Conservation (phyloP, 2,888 invertebrate genomes). For the Neoitamus cyanurus region DNA sequence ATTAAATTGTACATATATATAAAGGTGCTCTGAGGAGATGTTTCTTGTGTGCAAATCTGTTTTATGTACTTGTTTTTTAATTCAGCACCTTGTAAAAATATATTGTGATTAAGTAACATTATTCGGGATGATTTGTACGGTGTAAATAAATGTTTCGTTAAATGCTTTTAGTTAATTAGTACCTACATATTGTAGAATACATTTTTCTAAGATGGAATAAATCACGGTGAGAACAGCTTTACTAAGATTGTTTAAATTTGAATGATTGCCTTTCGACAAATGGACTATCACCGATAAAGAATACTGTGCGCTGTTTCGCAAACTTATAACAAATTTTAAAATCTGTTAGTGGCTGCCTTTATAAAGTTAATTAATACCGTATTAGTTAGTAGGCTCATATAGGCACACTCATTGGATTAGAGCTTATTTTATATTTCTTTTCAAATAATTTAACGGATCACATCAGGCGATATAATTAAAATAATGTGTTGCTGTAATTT, state of each 20-base stretch:
- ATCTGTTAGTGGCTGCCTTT: too few species aligned
- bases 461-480: too few species aligned
- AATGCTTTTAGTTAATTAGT: neutral
- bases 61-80: neutral
- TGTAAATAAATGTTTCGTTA: slow-evolving; percentile 1
- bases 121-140: neutral
- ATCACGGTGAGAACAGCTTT: slow-evolving; percentile 2
- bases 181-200: slow-evolving; percentile 16
- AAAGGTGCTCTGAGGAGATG: slow-evolving; percentile 4
- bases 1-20: slow-evolving; percentile 16
- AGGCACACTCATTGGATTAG: too few species aligned
- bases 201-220: slow-evolving; percentile 28
- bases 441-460: too few species aligned
- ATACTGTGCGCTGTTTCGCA: too few species aligned
- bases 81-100: neutral
- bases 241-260: neutral
- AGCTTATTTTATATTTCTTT: too few species aligned
- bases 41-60: neutral
- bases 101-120: neutral
- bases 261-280: neutral
- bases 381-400: too few species aligned
- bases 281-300: neutral
- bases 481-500: too few species aligned
- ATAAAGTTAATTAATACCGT: too few species aligned
- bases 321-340: too few species aligned